These are phyloP conservation scores for Elegia similella DNA, from an alignment of 2,888 invertebrate genomes.

Conservation along the genomic window DNA sequence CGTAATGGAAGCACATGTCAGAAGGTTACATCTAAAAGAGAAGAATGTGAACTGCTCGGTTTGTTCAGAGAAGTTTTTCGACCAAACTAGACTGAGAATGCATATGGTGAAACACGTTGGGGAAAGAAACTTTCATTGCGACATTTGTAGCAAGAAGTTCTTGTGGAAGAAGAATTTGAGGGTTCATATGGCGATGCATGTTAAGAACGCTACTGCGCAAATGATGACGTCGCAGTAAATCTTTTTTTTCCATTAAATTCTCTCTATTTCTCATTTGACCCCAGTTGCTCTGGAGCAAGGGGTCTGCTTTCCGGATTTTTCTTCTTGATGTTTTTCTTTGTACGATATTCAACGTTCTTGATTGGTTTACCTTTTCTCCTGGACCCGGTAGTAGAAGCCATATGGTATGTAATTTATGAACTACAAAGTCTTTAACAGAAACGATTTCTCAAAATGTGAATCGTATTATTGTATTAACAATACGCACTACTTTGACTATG, in stretches of 20 bases:
- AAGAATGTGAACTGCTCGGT: conserved; percentile 59
- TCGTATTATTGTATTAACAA: too few relatives aligned
- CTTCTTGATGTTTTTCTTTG: too few relatives aligned
- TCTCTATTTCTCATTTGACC: too few relatives aligned
- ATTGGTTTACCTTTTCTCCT: too few relatives aligned
- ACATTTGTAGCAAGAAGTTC: conserved; percentile 80
- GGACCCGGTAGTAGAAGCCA: too few relatives aligned
- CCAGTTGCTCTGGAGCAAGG: too few relatives aligned
- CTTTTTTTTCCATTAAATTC: background rate
- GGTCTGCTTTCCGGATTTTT: too few relatives aligned
- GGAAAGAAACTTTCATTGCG: conserved; percentile 77
- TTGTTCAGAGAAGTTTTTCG: conserved; percentile 58
- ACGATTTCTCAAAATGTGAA: too few relatives aligned
- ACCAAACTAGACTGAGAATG: conserved; percentile 49
- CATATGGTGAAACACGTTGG: conserved; percentile 77
- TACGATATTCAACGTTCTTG: too few relatives aligned
- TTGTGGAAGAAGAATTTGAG: conserved; percentile 81
- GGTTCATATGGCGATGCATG: conserved; percentile 70
- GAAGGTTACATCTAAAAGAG: conserved; percentile 59
- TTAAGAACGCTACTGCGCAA: conserved; percentile 29
- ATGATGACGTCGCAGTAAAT: conserved; percentile 14
- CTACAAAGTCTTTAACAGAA: too few relatives aligned
- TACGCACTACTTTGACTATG: too few relatives aligned
- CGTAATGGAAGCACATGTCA: conserved; percentile 55
- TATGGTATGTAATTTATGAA: too few relatives aligned